A percentile compares a stretch with the other conserved stretches of the same genome.
Evolutionary conservation across 1,140 invertebrate species (phyloP).

Genomic region (Pogonomyrmex barbatus): DNA sequence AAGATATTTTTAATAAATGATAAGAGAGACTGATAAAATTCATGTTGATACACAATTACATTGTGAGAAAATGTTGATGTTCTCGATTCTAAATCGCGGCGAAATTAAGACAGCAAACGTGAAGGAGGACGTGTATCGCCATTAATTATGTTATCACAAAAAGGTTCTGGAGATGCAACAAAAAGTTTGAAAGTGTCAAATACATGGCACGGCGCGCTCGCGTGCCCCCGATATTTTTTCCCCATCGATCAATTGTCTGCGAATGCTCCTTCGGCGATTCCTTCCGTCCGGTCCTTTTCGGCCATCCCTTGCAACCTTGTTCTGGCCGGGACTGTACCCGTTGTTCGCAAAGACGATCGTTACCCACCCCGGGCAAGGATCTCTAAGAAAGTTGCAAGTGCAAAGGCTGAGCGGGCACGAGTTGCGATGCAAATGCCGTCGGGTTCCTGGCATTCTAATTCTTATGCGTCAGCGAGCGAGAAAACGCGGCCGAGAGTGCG

Average conservation of each 20-base stretch:
- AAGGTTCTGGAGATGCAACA: not conserved
- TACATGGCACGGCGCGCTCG: not conserved
- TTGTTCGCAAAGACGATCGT: constrained; percentile 69
- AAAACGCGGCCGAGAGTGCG: constrained; percentile 68
- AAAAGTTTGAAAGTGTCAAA: not conserved
- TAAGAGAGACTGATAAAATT: not conserved
- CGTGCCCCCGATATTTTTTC: constrained; percentile 28
- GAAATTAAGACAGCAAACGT: not conserved
- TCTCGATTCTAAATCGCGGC: not conserved
- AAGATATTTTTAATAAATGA: not conserved
- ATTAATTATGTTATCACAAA: not conserved
- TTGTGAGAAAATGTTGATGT: not conserved
- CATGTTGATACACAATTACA: not conserved
- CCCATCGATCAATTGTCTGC: constrained; percentile 47
- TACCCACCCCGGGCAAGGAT: constrained; percentile 49
- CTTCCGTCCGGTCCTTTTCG: constrained; percentile 6
- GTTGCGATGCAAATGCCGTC: constrained; percentile 56
- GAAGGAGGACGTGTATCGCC: not conserved
- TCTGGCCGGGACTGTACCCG: constrained; percentile 50
- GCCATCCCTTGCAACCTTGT: constrained; percentile 33
- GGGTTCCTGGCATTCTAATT: constrained; percentile 67
- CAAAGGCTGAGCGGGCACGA: constrained; percentile 58
- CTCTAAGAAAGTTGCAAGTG: constrained; percentile 70
- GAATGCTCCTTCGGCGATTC: constrained; percentile 18
- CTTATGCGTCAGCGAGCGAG: constrained; percentile 65